phyloP scores from a whole-genome alignment of 2,113 vertebrate genomes.

The Amphilophus citrinellus region DNA sequence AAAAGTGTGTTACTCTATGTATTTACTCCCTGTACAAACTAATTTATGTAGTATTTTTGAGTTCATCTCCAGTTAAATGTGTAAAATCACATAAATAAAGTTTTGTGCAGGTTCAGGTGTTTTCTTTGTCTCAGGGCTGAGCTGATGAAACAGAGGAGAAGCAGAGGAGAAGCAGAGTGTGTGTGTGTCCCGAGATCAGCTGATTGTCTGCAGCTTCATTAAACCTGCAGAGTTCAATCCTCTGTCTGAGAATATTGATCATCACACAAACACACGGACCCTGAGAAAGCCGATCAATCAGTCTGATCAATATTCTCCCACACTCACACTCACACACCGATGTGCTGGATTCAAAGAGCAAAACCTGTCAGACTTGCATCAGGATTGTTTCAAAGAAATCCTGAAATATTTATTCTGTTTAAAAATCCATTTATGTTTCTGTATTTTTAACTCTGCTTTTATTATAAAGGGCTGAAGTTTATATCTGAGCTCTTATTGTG shows the following conservation, averaged over 20 bases:
- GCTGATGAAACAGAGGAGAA: background rate
- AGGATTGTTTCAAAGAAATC: background rate
- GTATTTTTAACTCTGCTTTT: background rate
- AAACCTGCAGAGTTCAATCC: conserved; percentile 24
- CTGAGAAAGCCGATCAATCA: conserved; percentile 10
- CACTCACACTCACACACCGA: background rate
- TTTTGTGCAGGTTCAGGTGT: too few relatives aligned
- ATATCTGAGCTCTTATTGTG: background rate
- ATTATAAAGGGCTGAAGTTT: background rate
- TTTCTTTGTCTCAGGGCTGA: background rate
- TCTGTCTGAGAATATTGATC: conserved; percentile 34
- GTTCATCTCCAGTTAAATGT: background rate
- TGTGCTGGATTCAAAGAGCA: background rate
- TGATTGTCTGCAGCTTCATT: background rate
- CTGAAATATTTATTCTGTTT: background rate
- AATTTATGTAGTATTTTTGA: background rate
- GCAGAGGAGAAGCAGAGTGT: background rate
- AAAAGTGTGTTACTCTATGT: too few relatives aligned
- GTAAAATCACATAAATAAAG: background rate
- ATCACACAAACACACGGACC: background rate
- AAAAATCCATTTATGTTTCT: background rate
- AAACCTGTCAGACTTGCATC: background rate
- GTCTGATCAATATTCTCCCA: conserved; percentile 11
- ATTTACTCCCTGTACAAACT: background rate
- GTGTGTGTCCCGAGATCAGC: background rate